phyloP scores from a whole-genome alignment of 2,797 vertebrate genomes.

The Gambusia yucatana region DNA sequence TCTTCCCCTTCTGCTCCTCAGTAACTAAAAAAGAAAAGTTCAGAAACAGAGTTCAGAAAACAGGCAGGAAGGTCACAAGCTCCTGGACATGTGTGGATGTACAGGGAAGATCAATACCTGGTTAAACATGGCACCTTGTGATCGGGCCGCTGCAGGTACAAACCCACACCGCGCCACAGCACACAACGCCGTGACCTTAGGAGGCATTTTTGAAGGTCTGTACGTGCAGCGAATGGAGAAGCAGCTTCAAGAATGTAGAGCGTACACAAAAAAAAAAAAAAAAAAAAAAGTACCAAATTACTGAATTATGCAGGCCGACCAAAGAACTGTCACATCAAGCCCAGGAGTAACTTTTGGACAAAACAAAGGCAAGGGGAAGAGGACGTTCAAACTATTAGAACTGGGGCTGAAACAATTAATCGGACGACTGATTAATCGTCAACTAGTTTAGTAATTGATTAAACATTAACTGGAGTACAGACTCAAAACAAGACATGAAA shows the following conservation, averaged over 20 bases:
- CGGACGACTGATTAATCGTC: no score
- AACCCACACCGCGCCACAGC: constrained; percentile 11
- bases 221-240: constrained; percentile 51
- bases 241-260: constrained; percentile 14
- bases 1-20: constrained; percentile 34
- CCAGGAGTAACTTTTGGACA: constrained; percentile 60
- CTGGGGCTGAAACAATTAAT: no score
- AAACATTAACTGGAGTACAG: no score
- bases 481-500: no score
- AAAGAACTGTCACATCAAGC: constrained; percentile 42
- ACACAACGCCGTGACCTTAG: constrained; percentile 53
- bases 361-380: constrained; percentile 8
- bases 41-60: constrained; percentile 33
- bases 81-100: constrained; percentile 24
- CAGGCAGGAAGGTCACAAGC: constrained; percentile 48
- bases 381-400: constrained; percentile 21
- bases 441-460: no score
- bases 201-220: constrained; percentile 56
- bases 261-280: no score
- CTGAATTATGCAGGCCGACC: constrained; percentile 71
- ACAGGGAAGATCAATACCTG: constrained; percentile 55
- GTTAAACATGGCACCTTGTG: constrained; percentile 57
- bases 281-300: no score
- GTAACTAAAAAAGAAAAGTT: constrained; percentile 23
- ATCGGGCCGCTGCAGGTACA: constrained; percentile 41